These are phyloP conservation scores for Andrena camellia DNA, from an alignment of 2,888 invertebrate genomes.

Conservation along the genomic window DNA sequence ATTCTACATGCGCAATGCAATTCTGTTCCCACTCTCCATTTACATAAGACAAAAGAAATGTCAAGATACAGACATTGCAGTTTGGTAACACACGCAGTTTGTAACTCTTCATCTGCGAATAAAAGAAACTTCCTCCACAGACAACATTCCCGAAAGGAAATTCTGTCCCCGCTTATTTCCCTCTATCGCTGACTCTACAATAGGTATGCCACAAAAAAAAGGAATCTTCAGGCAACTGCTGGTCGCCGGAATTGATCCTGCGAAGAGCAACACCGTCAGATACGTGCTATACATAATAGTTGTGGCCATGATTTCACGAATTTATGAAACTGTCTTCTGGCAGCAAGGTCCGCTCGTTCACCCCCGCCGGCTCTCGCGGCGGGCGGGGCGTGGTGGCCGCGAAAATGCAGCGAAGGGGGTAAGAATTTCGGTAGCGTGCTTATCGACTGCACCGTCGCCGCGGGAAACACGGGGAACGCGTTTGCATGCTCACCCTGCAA, in stretches of 20 bases:
- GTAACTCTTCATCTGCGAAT: not conserved
- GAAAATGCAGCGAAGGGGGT: conserved; percentile 25
- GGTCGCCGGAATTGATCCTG: conserved; percentile 19
- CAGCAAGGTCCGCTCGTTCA: not conserved
- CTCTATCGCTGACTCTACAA: not conserved
- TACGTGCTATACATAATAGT: conserved; percentile 32
- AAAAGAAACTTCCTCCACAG: not conserved
- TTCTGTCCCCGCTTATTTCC: no score
- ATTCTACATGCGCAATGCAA: no score
- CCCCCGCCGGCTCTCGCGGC: not conserved
- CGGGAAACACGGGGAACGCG: conserved; percentile 11
- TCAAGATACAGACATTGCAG: no score
- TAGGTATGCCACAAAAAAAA: not conserved
- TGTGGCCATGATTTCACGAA: conserved; percentile 58
- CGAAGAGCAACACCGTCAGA: conserved; percentile 21
- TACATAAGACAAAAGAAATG: no score
- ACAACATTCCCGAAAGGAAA: not conserved
- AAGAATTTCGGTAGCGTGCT: conserved; percentile 50
- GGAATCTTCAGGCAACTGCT: not conserved
- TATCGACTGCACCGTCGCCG: conserved; percentile 32
- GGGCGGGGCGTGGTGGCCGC: not conserved
- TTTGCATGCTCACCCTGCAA: conserved; percentile 89
- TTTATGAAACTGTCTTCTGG: conserved; percentile 61
- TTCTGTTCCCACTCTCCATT: no score
- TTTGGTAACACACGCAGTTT: not conserved